Conservation (phyloP, 2,888 invertebrate species). For the Heliconius charithonia region DNA sequence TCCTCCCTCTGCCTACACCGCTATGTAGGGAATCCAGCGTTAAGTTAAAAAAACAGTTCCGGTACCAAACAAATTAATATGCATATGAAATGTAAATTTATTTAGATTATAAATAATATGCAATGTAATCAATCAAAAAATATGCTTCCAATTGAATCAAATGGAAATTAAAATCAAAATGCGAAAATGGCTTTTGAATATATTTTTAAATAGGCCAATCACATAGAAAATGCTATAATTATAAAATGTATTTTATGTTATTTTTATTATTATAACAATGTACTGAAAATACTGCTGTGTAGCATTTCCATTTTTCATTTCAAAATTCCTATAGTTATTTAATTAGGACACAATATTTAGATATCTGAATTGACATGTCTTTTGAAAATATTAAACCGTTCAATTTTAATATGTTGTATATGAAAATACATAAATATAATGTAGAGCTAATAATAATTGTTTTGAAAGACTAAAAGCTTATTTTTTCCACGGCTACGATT, state of each 20-base stretch:
- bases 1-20: too few species aligned
- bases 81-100: neutral
- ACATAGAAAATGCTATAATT: neutral
- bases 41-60: too few species aligned
- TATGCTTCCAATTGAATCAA: neutral
- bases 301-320: too few species aligned
- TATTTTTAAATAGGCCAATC: neutral
- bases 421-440: too few species aligned
- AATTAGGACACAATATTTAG: neutral
- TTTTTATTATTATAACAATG: too few species aligned
- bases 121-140: neutral
- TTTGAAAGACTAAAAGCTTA: too few species aligned
- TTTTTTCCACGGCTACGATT: too few species aligned
- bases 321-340: neutral
- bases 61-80: neutral
- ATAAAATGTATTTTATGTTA: neutral
- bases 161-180: neutral
- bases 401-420: too few species aligned
- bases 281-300: too few species aligned
- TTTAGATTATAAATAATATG: conserved; percentile 3
- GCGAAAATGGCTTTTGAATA: neutral
- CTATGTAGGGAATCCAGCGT: too few species aligned
- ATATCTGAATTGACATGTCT: neutral
- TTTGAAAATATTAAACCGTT: too few species aligned
- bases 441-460: too few species aligned